Percentiles rank a stretch among this genome's conserved stretches.
These are phyloP conservation scores for Drosophila meridionalis DNA, from an alignment of 2,888 invertebrate species.

Conservation along the genomic window DNA sequence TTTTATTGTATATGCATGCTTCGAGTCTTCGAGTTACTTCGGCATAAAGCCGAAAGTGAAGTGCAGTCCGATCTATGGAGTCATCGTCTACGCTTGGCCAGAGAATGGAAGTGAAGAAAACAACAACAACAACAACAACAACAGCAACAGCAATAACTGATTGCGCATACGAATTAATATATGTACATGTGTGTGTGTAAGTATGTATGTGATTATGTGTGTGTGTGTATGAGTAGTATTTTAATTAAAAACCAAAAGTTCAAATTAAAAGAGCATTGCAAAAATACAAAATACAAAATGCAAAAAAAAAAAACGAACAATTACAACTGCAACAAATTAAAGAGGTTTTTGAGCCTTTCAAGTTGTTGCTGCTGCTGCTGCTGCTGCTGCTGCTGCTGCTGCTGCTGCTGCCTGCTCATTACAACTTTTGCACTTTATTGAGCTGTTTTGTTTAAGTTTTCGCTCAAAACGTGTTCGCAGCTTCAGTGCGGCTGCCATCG, in stretches of 20 bases:
- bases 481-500: conserved; percentile 24
- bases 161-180: conserved; percentile 40
- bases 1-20: not conserved
- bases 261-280: conserved; percentile 72
- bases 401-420: conserved; percentile 4
- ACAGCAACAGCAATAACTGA: not conserved
- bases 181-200: conserved; percentile 9
- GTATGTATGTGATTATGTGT: conserved; percentile 16
- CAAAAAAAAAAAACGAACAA: conserved; percentile 49
- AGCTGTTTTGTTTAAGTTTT: conserved; percentile 58
- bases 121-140: not conserved
- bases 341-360: conserved; percentile 18
- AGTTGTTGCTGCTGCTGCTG: conserved; percentile 7
- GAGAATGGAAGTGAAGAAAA: conserved; percentile 9
- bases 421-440: conserved; percentile 70
- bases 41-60: not conserved
- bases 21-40: not conserved
- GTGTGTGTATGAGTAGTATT: conserved; percentile 25
- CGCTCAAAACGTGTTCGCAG: conserved; percentile 65
- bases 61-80: not conserved
- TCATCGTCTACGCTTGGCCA: conserved; percentile 8
- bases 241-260: conserved; percentile 69
- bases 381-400: not conserved
- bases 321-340: conserved; percentile 28
- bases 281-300: conserved; percentile 45